Evolutionary conservation across 2,797 vertebrate species (phyloP).

Genomic region (Taeniopygia guttata): DNA sequence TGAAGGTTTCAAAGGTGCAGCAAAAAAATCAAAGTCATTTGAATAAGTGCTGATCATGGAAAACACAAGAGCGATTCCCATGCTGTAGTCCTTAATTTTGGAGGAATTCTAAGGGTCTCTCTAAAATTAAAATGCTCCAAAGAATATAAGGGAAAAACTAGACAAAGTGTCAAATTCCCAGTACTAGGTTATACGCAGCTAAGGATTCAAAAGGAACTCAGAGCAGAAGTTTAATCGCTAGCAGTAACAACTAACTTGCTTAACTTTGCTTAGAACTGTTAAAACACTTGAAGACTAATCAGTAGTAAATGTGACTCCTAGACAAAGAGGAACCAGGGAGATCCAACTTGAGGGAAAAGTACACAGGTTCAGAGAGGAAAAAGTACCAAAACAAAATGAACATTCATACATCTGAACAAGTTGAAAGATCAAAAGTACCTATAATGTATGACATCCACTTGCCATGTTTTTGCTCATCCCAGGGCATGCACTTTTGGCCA

Average conservation of each 20-base stretch:
- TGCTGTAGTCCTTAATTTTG: background rate
- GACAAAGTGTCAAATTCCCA: background rate
- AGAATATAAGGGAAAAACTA: background rate
- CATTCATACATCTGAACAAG: background rate
- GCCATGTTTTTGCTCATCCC: background rate
- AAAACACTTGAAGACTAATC: background rate
- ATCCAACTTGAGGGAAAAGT: background rate
- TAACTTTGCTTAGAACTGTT: background rate
- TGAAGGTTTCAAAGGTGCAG: background rate
- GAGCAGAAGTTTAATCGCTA: background rate
- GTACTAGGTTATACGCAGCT: background rate
- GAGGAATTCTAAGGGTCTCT: background rate
- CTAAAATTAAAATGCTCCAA: accelerated
- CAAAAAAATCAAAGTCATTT: background rate
- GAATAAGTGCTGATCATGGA: background rate
- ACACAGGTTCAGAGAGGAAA: background rate
- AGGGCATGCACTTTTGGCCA: background rate
- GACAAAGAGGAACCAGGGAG: background rate
- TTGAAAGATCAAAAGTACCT: accelerated
- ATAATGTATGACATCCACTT: background rate
- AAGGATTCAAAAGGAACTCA: background rate
- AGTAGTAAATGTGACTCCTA: background rate
- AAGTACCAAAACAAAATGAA: background rate
- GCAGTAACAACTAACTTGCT: background rate
- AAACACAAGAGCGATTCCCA: background rate